Conservation (phyloP, 2,113 vertebrate genomes). For the Phylloscopus trochiloides region DNA sequence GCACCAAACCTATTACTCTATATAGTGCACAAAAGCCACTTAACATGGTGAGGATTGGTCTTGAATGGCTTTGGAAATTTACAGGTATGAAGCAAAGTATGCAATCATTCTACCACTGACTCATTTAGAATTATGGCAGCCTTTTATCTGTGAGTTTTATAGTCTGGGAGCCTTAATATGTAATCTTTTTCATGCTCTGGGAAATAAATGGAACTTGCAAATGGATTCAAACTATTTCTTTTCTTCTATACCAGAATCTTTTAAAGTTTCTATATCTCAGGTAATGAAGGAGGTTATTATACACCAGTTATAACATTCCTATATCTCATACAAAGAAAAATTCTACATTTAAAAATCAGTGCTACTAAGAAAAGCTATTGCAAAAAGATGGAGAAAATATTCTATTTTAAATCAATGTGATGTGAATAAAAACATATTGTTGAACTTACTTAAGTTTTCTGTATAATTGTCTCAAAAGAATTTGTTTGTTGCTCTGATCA, state of each 20-base stretch:
- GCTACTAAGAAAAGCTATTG: not conserved
- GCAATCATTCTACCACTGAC: not conserved
- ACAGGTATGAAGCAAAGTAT: slow-evolving; percentile 80
- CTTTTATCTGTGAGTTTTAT: not conserved
- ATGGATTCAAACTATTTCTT: not conserved
- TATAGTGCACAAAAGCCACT: slow-evolving; percentile 87
- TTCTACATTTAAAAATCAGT: not conserved
- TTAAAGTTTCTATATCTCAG: not conserved
- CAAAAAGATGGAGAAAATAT: not conserved
- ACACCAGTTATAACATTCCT: not conserved
- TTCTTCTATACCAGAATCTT: not conserved
- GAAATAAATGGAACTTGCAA: not conserved
- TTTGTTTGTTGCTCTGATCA: not conserved
- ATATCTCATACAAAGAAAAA: not conserved
- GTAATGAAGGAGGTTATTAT: not conserved
- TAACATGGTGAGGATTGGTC: slow-evolving; percentile 86
- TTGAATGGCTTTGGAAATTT: slow-evolving; percentile 89
- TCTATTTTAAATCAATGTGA: not conserved
- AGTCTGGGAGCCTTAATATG: not conserved
- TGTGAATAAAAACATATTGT: not conserved
- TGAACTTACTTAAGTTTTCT: not conserved
- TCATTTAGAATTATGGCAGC: not conserved
- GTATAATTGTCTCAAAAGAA: not conserved
- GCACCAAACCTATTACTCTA: slow-evolving; percentile 88
- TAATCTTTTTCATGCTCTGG: not conserved